Evolutionary conservation across 2,888 invertebrate genomes (phyloP).

Genomic region (Synergus laeviventris): DNA sequence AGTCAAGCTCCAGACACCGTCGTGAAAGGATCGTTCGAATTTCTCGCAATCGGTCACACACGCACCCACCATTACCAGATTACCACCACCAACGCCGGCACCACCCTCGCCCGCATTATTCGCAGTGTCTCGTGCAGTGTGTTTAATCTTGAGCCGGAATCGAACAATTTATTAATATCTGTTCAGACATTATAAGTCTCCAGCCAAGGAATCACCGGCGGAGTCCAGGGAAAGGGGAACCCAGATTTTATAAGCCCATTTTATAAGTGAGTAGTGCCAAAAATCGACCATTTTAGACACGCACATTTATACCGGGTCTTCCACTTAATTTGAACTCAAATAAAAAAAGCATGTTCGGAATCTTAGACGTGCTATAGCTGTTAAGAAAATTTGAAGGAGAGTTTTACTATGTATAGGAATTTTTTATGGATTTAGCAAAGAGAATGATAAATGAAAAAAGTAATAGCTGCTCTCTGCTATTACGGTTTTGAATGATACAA

Average conservation of each 20-base stretch:
- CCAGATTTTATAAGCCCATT: constrained; percentile 24
- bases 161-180: constrained; percentile 9
- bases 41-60: constrained; percentile 29
- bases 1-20: constrained; percentile 72
- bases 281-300: constrained; percentile 15
- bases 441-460: background rate
- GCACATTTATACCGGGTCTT: background rate
- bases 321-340: background rate
- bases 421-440: background rate
- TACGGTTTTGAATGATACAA: background rate
- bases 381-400: background rate
- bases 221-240: constrained; percentile 15
- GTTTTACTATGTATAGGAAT: background rate
- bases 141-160: constrained; percentile 13
- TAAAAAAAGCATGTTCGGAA: background rate
- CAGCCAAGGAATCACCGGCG: constrained; percentile 28
- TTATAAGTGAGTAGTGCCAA: constrained; percentile 36
- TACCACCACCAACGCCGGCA: constrained; percentile 29
- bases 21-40: constrained; percentile 55
- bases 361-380: too few relatives aligned
- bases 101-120: constrained; percentile 38
- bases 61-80: constrained; percentile 37
- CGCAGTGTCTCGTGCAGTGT: constrained; percentile 35
- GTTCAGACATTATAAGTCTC: constrained; percentile 3
- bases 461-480: background rate